These are phyloP conservation scores for Meganola albula DNA, from an alignment of 2,888 invertebrate genomes.

Conservation along the genomic window DNA sequence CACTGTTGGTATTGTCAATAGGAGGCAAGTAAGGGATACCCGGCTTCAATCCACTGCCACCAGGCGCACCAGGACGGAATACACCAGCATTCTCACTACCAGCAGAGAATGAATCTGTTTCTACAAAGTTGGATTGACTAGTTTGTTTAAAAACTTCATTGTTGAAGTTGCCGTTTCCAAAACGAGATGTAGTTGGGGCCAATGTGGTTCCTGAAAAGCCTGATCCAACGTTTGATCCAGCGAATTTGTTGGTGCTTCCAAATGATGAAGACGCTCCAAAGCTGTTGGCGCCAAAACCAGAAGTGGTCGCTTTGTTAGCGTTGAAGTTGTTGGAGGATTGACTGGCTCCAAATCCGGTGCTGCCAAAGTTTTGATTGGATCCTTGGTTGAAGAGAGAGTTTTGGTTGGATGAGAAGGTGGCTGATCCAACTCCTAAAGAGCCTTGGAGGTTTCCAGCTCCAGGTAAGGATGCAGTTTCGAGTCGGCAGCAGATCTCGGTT, in stretches of 20 bases:
- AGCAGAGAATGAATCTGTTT: slow-evolving; percentile 55
- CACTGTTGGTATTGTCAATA: slow-evolving; percentile 46
- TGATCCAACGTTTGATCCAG: slow-evolving; percentile 10
- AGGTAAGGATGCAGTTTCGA: slow-evolving; percentile 45
- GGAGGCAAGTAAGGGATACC: slow-evolving; percentile 72
- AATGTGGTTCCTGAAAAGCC: slow-evolving; percentile 32
- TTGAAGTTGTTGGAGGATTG: slow-evolving; percentile 6
- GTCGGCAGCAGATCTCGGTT: slow-evolving; percentile 69
- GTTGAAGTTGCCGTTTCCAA: slow-evolving; percentile 32
- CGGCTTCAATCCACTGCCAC: slow-evolving; percentile 52
- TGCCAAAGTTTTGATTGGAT: slow-evolving; percentile 18
- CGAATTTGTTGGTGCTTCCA: slow-evolving; percentile 18
- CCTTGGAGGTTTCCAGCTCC: slow-evolving; percentile 44
- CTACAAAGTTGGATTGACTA: slow-evolving; percentile 57
- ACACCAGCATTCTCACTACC: slow-evolving; percentile 51
- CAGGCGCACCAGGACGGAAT: slow-evolving; percentile 51
- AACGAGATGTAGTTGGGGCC: slow-evolving; percentile 34
- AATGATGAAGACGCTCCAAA: slow-evolving; percentile 13
- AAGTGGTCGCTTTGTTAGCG: slow-evolving; percentile 10
- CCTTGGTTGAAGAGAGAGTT: slow-evolving; percentile 41
- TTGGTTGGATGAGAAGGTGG: slow-evolving; percentile 41
- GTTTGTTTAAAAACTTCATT: slow-evolving; percentile 48
- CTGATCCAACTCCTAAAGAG: slow-evolving; percentile 46
- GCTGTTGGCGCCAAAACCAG: slow-evolving; percentile 25
- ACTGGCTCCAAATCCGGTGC: slow-evolving; percentile 11